These are phyloP conservation scores for Aeoliscus strigatus DNA, from an alignment of 2,797 vertebrate species.

Conservation along the genomic window DNA sequence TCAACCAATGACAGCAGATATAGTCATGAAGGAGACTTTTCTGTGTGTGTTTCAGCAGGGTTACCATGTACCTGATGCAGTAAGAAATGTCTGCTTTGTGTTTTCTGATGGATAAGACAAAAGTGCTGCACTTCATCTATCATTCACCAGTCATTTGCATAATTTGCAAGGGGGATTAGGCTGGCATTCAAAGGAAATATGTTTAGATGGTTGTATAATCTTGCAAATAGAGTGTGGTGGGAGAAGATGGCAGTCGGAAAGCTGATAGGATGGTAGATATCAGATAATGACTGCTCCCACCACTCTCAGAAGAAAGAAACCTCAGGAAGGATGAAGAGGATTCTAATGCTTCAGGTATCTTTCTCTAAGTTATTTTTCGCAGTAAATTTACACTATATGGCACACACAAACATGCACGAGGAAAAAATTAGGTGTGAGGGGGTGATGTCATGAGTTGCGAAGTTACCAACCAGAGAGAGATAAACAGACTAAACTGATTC, in stretches of 20 bases:
- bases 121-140: constrained; percentile 9
- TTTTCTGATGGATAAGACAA: constrained; percentile 9
- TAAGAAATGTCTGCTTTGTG: constrained; percentile 1
- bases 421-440: no score
- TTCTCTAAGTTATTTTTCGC: no score
- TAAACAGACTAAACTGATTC: no score
- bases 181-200: constrained; percentile 2
- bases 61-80: not conserved
- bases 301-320: not conserved
- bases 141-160: not conserved
- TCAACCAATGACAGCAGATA: no score
- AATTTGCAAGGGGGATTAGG: constrained; percentile 5
- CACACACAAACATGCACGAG: no score
- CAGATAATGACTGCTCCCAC: not conserved
- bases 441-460: no score
- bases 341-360: no score
- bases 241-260: not conserved
- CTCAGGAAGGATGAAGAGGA: no score
- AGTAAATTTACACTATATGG: no score
- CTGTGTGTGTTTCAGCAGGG: not conserved
- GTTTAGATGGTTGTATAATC: constrained; percentile 6
- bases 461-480: no score
- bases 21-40: not conserved
- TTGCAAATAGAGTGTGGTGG: not conserved
- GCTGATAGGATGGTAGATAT: not conserved